A percentile compares a stretch with the other conserved stretches of the same genome.
These are phyloP conservation scores for Enoplosus armatus DNA, from an alignment of 2,797 vertebrate genomes.

Conservation along the genomic window DNA sequence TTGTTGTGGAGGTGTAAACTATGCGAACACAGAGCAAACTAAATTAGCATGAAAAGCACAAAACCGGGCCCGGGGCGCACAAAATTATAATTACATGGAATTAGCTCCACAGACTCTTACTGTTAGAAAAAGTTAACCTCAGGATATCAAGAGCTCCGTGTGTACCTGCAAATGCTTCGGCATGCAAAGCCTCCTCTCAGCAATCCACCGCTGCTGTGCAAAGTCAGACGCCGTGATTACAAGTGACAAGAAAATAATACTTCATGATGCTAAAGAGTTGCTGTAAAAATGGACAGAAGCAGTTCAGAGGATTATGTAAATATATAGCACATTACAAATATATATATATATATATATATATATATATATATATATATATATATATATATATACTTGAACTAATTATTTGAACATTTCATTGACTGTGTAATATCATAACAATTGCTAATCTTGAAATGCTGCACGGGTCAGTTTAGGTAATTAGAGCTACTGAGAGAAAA, in stretches of 20 bases:
- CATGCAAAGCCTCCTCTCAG: slow-evolving; percentile 21
- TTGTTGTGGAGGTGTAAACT: slow-evolving; percentile 58
- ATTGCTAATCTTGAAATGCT: not conserved
- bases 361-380: not conserved
- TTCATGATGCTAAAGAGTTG: not conserved
- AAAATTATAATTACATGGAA: slow-evolving; percentile 63
- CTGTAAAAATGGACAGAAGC: not conserved
- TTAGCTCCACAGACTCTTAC: slow-evolving; percentile 36
- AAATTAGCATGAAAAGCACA: slow-evolving; percentile 66
- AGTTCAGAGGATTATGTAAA: not conserved
- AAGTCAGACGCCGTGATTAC: not conserved
- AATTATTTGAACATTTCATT: not conserved
- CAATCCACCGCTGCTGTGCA: slow-evolving; percentile 1
- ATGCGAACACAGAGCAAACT: slow-evolving; percentile 58
- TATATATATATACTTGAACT: not conserved
- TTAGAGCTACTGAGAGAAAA: not conserved
- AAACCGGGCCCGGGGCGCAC: slow-evolving; percentile 46
- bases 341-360: not conserved
- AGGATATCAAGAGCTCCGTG: slow-evolving; percentile 13
- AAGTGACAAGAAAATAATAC: slow-evolving; percentile 6
- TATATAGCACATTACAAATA: not conserved
- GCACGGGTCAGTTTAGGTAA: not conserved
- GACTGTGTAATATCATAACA: not conserved
- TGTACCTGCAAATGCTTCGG: slow-evolving; percentile 35
- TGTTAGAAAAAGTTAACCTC: slow-evolving; percentile 28